phyloP scores from a whole-genome alignment of 2,113 vertebrate genomes.

The Sphyrna mokarran region DNA sequence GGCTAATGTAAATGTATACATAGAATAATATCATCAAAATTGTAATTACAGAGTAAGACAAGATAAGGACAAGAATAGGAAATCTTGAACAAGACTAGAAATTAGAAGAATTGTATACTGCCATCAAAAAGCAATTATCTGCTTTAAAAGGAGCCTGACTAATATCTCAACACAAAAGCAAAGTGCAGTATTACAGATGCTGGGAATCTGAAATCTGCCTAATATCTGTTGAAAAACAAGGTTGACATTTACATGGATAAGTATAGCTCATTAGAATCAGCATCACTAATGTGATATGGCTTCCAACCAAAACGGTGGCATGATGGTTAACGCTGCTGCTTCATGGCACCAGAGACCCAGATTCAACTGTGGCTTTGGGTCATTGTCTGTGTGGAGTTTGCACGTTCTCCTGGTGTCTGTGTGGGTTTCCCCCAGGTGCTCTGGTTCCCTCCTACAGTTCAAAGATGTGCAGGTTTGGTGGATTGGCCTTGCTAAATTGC shows the following conservation, averaged over 20 bases:
- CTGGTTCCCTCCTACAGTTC: no score
- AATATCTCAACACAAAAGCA: background rate
- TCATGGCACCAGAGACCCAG: no score
- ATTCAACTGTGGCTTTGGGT: no score
- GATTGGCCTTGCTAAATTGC: no score
- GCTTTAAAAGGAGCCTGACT: background rate
- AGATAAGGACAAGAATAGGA: background rate
- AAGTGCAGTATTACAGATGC: background rate
- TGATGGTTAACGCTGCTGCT: no score
- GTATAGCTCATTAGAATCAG: background rate
- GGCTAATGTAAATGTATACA: background rate
- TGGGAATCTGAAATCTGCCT: background rate
- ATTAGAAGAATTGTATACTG: background rate
- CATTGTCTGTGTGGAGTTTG: no score
- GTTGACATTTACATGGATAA: background rate
- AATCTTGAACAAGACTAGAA: background rate
- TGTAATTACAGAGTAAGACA: background rate
- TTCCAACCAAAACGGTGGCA: background rate
- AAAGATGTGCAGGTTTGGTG: no score
- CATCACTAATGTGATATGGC: background rate
- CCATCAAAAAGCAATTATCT: background rate
- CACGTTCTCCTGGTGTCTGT: no score
- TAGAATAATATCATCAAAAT: background rate
- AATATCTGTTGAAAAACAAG: background rate
- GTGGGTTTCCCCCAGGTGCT: no score